Percentiles rank a stretch among this genome's conserved stretches.
Evolutionary conservation across 2,888 invertebrate species (phyloP).

Genomic region (Encarsia formosa): DNA sequence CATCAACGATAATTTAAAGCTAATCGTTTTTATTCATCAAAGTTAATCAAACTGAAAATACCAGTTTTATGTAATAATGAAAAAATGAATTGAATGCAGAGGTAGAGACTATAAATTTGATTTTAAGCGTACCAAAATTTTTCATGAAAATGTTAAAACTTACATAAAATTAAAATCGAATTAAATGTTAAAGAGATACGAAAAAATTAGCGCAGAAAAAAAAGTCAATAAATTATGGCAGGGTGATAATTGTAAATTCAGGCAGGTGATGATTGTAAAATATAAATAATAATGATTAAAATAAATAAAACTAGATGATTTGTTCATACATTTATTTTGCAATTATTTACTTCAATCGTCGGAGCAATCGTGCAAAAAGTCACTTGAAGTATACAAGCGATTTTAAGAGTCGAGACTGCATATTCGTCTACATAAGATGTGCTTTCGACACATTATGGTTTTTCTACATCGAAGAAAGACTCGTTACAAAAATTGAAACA

Average conservation of each 20-base stretch:
- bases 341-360: constrained; percentile 25
- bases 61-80: no score
- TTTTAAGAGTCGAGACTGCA: constrained; percentile 17
- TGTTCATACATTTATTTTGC: constrained; percentile 28
- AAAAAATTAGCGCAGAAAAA: not conserved
- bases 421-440: no score
- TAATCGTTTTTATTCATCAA: no score
- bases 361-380: constrained; percentile 25
- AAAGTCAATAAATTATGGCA: not conserved
- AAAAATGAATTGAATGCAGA: no score
- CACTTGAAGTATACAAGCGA: constrained; percentile 20
- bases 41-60: no score
- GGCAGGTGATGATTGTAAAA: not conserved
- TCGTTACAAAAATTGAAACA: not conserved
- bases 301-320: constrained; percentile 10
- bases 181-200: not conserved
- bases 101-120: no score
- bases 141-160: not conserved
- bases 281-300: not conserved
- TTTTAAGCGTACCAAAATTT: not conserved
- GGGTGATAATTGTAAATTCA: not conserved
- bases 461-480: not conserved
- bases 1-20: no score
- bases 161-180: not conserved
- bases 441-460: no score